Evolutionary conservation across 2,797 vertebrate genomes (phyloP), one percentile per base, ranked within the genome.

Genomic region (Malurus splendens): DNA sequence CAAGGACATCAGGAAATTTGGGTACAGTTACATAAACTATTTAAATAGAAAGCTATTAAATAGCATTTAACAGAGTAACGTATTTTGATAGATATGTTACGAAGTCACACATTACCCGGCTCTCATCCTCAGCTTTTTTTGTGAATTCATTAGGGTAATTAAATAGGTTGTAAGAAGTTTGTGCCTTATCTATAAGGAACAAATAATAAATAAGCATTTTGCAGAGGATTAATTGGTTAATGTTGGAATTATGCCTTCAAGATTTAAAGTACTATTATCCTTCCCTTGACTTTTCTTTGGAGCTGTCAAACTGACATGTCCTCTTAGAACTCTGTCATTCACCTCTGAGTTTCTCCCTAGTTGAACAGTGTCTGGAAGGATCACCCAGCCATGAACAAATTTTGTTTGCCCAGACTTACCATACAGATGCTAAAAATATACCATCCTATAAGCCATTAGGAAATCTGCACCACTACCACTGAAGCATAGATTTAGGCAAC

Each of bases 101-200:
- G 70, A 39, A 41, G 27, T 61, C 27, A 32, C 10, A n/a, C 23
- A 68, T 38, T 59, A 65, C 13, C 8, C 25, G 61, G 36, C 32
- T 85, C 51, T 41, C 51, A 74, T n/a, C 12, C 36, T 89, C 12
- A 11, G n/a, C 14, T 87, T 78, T 25, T 45, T 90, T 15, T 28
- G 25, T 56, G 41, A 68, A 76, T 55, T 86, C 4, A 3, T n/a
- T 27, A 54, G 8, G 71, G 41, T 60, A 61, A 66, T 22, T 54
- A 73, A 61, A 52, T 5, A 59, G 18, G 15, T 52, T 33, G 2
- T 41, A 60, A 81, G 23, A 15, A 12, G 19, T 18, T 87, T 24
- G 13, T 75, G 48, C 66, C n/a, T 77, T 51, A 72, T 42, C 28
- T 83, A 41, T 45, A 86, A 83, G 62, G 54, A 80, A 87, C 5